Conservation (phyloP, 2,113 vertebrate species). For the Pogona vitticeps region DNA sequence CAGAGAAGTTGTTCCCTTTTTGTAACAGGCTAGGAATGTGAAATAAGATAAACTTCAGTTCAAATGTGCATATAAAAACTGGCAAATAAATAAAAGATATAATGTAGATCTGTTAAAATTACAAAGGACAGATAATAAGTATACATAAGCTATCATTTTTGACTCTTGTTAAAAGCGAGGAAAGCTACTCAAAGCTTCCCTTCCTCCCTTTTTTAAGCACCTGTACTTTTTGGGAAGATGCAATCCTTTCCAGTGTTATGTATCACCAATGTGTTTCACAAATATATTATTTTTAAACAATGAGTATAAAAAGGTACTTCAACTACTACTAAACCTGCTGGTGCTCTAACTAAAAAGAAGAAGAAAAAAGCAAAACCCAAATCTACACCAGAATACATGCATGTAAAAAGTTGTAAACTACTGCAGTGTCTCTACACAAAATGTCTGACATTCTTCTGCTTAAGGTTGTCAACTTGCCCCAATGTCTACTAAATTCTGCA, state of each 20-base stretch:
- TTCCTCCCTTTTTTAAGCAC: constrained; percentile 39
- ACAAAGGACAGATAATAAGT: constrained; percentile 60
- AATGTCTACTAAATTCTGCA: neutral
- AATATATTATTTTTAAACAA: constrained; percentile 80
- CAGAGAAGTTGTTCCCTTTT: constrained; percentile 53
- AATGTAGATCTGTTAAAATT: constrained; percentile 74
- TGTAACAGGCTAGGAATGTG: constrained; percentile 63
- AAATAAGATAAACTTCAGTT: constrained; percentile 69
- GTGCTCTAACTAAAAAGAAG: constrained; percentile 54
- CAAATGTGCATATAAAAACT: constrained; percentile 71
- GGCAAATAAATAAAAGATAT: constrained; percentile 81
- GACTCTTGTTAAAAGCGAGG: constrained; percentile 64
- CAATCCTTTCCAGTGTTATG: constrained; percentile 80
- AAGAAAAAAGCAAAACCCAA: constrained; percentile 33
- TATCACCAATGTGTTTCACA: constrained; percentile 65
- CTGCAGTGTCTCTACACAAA: constrained; percentile 29
- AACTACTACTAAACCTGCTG: constrained; percentile 63
- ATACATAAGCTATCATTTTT: constrained; percentile 55
- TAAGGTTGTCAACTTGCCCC: neutral
- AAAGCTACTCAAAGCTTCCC: constrained; percentile 46
- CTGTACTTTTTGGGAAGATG: constrained; percentile 70
- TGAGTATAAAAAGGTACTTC: constrained; percentile 74
- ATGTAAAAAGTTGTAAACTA: constrained; percentile 23
- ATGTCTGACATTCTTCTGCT: neutral
- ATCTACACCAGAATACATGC: constrained; percentile 15